Conservation (phyloP, 2,797 vertebrate species). For the Anabacerthia variegaticeps region DNA sequence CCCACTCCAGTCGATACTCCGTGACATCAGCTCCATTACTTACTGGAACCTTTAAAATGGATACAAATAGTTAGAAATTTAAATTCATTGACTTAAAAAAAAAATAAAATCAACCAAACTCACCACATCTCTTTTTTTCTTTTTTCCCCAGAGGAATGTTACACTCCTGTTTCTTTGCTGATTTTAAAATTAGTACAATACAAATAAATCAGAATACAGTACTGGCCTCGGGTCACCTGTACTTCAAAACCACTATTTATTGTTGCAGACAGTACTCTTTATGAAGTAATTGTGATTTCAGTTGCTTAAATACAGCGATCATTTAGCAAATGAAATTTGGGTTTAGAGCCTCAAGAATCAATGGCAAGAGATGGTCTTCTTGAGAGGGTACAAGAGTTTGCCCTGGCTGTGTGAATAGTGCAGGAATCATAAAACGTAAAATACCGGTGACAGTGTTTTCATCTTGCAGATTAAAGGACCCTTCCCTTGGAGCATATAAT, state of each 20-base stretch:
- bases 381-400: background rate
- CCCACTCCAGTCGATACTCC: constrained; percentile 94
- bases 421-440: background rate
- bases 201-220: background rate
- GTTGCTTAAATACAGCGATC: background rate
- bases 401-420: background rate
- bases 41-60: constrained; percentile 80
- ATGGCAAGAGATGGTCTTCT: background rate
- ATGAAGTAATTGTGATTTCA: background rate
- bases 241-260: background rate
- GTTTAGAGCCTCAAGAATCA: background rate
- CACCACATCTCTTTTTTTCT: background rate
- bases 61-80: background rate
- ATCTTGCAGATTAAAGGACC: background rate
- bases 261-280: background rate
- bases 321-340: background rate
- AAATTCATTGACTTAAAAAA: background rate
- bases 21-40: constrained; percentile 89
- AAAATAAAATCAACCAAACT: background rate
- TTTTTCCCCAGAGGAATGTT: background rate
- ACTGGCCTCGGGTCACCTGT: background rate
- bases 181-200: background rate
- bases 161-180: background rate
- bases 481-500: background rate
- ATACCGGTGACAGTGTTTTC: background rate